Percentiles rank a stretch among this genome's conserved stretches.
These are phyloP conservation scores for Carcharodon carcharias DNA, from an alignment of 2,797 vertebrate genomes.

Conservation along the genomic window DNA sequence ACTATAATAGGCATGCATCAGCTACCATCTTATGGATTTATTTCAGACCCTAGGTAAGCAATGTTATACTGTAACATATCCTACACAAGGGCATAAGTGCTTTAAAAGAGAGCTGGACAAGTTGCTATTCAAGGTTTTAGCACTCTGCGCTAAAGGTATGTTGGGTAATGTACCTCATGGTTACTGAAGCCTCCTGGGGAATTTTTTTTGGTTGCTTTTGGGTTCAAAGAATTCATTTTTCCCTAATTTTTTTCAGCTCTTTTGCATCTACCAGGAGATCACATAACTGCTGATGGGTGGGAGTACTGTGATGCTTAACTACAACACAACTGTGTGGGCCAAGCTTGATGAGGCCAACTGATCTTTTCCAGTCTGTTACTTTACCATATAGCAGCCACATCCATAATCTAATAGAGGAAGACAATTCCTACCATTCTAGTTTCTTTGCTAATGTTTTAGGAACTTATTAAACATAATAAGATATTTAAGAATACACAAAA, in stretches of 20 bases:
- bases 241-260: not conserved
- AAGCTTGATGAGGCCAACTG: not conserved
- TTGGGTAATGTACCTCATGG: not conserved
- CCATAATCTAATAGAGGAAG: not conserved
- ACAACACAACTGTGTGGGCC: not conserved
- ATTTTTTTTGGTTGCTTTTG: not conserved
- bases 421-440: not conserved
- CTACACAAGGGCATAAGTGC: not conserved
- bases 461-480: not conserved
- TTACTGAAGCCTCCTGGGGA: not conserved
- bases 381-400: not conserved
- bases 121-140: not conserved
- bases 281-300: not conserved
- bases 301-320: too few relatives aligned
- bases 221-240: not conserved
- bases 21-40: not conserved
- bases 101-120: not conserved
- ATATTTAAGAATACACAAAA: not conserved
- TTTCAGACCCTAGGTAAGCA: not conserved
- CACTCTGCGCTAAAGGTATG: not conserved
- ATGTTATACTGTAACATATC: not conserved
- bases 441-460: not conserved
- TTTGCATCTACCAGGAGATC: not conserved
- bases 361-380: not conserved
- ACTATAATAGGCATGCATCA: not conserved